phyloP scores from a whole-genome alignment of 2,113 vertebrate genomes.

The Ameiurus melas region DNA sequence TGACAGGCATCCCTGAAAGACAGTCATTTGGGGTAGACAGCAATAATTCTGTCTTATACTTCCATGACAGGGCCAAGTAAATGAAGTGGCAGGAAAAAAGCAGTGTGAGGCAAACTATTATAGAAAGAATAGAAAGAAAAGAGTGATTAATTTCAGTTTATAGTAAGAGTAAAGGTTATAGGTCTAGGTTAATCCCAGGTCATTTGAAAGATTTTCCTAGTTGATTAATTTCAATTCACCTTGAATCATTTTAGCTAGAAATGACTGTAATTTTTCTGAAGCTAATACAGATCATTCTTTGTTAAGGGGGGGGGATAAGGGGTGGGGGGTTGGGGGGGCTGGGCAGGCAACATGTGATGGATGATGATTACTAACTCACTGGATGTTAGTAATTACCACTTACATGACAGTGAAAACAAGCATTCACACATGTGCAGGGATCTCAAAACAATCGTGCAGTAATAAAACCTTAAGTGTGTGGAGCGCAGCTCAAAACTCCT shows the following conservation, averaged over 20 bases:
- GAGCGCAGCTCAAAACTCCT: constrained; percentile 35
- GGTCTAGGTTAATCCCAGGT: not conserved
- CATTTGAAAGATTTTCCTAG: constrained; percentile 16
- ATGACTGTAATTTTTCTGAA: constrained; percentile 32
- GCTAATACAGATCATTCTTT: constrained; percentile 35
- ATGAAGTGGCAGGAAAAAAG: constrained; percentile 18
- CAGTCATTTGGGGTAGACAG: constrained; percentile 10
- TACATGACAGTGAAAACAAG: constrained; percentile 21
- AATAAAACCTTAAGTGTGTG: constrained; percentile 33
- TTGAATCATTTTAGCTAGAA: constrained; percentile 8
- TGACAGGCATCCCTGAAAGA: constrained; percentile 35
- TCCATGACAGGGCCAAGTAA: not conserved
- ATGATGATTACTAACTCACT: constrained; percentile 43
- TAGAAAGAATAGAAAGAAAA: constrained; percentile 3
- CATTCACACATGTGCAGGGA: constrained; percentile 28
- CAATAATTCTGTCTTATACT: not conserved
- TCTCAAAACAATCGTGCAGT: constrained; percentile 29
- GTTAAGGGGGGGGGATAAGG: not conserved
- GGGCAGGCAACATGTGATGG: constrained; percentile 13
- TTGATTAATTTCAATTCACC: constrained; percentile 15
- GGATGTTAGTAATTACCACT: constrained; percentile 44
- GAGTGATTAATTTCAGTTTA: not conserved
- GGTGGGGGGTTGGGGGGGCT: too few relatives aligned
- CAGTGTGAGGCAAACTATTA: not conserved
- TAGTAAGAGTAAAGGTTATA: not conserved